phyloP scores from a whole-genome alignment of 2,113 vertebrate species.

The Nothoprocta perdicaria region DNA sequence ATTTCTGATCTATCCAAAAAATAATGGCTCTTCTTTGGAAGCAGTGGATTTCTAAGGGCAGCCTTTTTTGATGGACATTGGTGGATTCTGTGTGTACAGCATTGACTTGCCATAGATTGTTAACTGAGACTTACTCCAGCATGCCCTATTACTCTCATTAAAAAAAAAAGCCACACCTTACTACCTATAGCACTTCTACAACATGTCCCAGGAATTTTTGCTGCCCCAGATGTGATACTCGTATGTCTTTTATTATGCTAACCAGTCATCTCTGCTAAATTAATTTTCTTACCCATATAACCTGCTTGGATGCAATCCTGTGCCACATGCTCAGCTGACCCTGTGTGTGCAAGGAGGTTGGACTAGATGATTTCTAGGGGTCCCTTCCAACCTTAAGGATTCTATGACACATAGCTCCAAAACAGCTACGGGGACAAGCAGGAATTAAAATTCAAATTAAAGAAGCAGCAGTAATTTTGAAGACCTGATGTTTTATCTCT shows the following conservation, averaged over 20 bases:
- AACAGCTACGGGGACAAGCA: not conserved
- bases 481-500: not conserved
- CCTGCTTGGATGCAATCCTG: too few species aligned
- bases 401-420: not conserved
- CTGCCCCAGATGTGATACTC: not conserved
- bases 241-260: not conserved
- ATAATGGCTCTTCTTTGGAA: not conserved
- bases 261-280: not conserved
- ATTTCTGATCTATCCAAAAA: not conserved
- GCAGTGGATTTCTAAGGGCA: not conserved
- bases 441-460: not conserved
- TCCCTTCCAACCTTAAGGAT: too few species aligned
- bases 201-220: not conserved
- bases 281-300: not conserved
- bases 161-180: not conserved
- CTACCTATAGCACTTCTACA: not conserved
- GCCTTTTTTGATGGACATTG: not conserved
- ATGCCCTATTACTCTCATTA: not conserved
- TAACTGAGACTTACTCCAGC: not conserved
- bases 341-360: too few species aligned
- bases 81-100: not conserved
- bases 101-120: not conserved
- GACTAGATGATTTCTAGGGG: too few species aligned
- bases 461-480: not conserved
- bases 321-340: too few species aligned